Conservation (phyloP, 1,140 invertebrate genomes). For the Psilanteris sp. region DNA sequence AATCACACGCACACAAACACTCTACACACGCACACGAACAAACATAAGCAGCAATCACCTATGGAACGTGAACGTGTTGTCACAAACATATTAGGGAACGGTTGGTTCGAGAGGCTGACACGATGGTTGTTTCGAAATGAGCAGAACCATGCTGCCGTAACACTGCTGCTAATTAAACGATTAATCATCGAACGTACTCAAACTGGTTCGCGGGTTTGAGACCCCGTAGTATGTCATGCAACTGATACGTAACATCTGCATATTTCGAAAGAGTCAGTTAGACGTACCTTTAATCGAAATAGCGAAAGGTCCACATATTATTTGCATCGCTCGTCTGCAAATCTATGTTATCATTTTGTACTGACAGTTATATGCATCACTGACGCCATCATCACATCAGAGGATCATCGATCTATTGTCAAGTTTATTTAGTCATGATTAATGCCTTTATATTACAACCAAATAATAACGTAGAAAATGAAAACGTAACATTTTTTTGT, state of each 20-base stretch:
- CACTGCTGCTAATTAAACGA: slow-evolving; percentile 79
- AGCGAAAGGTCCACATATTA: slow-evolving; percentile 21
- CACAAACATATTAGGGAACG: slow-evolving; percentile 54
- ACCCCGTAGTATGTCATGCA: slow-evolving; percentile 59
- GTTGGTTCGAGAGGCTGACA: slow-evolving; percentile 66
- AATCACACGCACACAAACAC: neutral
- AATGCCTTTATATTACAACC: slow-evolving; percentile 18
- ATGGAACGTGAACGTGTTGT: slow-evolving; percentile 26
- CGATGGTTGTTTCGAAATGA: slow-evolving; percentile 66
- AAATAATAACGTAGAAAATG: neutral
- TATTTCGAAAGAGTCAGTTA: slow-evolving; percentile 58
- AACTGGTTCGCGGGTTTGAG: slow-evolving; percentile 69
- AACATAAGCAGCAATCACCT: too few relatives aligned
- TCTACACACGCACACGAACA: neutral
- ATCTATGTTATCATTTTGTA: slow-evolving; percentile 30
- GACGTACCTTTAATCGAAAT: slow-evolving; percentile 36
- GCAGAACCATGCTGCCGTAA: slow-evolving; percentile 74
- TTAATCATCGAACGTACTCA: slow-evolving; percentile 78
- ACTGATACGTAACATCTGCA: slow-evolving; percentile 71
- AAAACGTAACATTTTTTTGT: too few relatives aligned
- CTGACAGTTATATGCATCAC: slow-evolving; percentile 47
- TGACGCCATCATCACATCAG: slow-evolving; percentile 20
- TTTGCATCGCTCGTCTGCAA: slow-evolving; percentile 20
- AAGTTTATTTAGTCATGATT: slow-evolving; percentile 26
- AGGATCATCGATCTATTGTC: slow-evolving; percentile 31